These are phyloP conservation scores for Psylliodes chrysocephalus DNA, from an alignment of 2,888 invertebrate species.

Conservation along the genomic window DNA sequence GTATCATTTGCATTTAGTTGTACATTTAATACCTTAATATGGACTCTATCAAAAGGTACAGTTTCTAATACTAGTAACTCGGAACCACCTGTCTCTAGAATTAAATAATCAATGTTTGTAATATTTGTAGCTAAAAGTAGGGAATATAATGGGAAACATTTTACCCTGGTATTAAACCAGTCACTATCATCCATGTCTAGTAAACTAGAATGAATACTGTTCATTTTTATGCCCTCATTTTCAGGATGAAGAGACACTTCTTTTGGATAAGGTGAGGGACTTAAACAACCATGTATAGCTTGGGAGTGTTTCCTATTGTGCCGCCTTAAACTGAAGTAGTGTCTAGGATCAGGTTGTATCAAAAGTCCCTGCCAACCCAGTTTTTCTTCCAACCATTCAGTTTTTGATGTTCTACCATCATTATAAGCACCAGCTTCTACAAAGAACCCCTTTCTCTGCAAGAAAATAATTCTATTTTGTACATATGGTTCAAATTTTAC, in stretches of 20 bases:
- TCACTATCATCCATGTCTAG: conserved; percentile 66
- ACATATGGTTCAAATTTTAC: too few species aligned
- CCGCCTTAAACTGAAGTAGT: conserved; percentile 74
- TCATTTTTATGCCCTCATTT: conserved; percentile 62
- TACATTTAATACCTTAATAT: conserved; percentile 64
- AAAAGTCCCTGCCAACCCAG: conserved; percentile 80
- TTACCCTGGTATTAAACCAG: conserved; percentile 77
- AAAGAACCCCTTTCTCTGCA: conserved; percentile 76
- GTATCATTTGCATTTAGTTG: conserved; percentile 57
- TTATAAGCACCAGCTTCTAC: conserved; percentile 75
- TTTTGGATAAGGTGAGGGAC: conserved; percentile 79
- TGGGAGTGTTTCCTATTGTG: conserved; percentile 71
- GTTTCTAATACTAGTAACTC: conserved; percentile 69
- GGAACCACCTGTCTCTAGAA: conserved; percentile 71
- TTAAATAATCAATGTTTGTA: conserved; percentile 75
- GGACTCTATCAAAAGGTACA: conserved; percentile 68
- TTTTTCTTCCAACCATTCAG: conserved; percentile 76
- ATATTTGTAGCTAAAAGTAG: conserved; percentile 81
- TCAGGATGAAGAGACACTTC: conserved; percentile 65
- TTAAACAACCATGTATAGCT: conserved; percentile 82
- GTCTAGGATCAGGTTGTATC: conserved; percentile 81
- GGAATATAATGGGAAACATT: conserved; percentile 87
- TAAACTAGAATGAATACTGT: conserved; percentile 67
- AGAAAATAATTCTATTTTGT: too few species aligned
- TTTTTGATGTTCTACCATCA: conserved; percentile 71